Evolutionary conservation across 2,797 vertebrate species (phyloP).

Genomic region (Sebastes taczanowskii): DNA sequence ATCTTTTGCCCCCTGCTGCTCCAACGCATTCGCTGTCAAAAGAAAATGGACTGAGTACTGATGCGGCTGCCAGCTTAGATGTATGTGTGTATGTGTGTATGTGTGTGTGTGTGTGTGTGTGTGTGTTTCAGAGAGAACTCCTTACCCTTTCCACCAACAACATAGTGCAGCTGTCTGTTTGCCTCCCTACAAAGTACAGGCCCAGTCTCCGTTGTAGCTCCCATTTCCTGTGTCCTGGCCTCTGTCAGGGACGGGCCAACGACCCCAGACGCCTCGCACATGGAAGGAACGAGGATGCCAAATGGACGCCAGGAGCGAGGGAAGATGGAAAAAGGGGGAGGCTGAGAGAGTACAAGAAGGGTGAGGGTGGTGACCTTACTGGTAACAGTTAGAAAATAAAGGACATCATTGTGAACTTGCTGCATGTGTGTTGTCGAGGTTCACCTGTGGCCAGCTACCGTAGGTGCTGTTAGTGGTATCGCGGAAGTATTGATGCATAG

Average conservation of each 20-base stretch:
- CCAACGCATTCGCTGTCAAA: constrained; percentile 21
- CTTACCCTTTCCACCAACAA: constrained; percentile 11
- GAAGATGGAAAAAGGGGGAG: not conserved
- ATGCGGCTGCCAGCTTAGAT: not conserved
- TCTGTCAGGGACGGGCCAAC: not conserved
- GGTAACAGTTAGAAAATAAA: not conserved
- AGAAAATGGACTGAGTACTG: not conserved
- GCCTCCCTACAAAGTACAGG: not conserved
- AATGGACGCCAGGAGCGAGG: not conserved
- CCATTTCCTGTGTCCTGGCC: not conserved
- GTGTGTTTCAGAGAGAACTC: not conserved
- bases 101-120: not conserved
- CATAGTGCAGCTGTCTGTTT: not conserved
- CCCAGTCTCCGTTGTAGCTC: not conserved
- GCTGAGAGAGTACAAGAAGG: not conserved
- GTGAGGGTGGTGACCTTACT: not conserved
- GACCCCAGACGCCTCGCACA: not conserved
- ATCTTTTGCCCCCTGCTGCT: constrained; percentile 10
- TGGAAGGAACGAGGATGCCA: not conserved
- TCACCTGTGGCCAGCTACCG: constrained; percentile 7
- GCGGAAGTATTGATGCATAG: not conserved
- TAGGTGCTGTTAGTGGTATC: constrained; percentile 6
- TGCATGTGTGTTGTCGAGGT: not conserved
- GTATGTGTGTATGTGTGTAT: not conserved
- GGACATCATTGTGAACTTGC: not conserved